Conservation (phyloP, 2,888 invertebrate species). For the Malachius bipustulatus region DNA sequence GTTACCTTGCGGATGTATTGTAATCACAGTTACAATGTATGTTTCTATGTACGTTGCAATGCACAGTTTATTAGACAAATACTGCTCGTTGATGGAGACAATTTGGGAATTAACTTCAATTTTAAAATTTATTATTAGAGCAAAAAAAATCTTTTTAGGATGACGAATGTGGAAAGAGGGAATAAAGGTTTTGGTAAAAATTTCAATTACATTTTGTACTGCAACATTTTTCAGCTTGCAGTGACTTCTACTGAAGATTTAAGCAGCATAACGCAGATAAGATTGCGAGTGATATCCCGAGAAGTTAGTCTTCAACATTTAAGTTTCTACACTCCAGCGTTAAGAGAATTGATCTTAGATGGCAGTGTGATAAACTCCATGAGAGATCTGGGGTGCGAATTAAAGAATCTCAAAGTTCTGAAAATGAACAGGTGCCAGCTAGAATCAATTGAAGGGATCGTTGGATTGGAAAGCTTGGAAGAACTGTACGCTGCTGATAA, state of each 20-base stretch:
- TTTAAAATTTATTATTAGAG: too few relatives aligned
- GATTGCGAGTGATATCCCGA: slow-evolving; percentile 52
- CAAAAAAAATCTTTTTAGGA: too few relatives aligned
- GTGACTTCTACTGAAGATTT: slow-evolving; percentile 32
- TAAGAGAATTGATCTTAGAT: slow-evolving; percentile 49
- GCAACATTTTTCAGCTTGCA: neutral
- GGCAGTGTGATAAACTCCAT: slow-evolving; percentile 56
- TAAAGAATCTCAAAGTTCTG: slow-evolving; percentile 46
- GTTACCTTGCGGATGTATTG: too few relatives aligned
- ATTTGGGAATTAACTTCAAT: too few relatives aligned
- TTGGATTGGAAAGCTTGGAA: slow-evolving; percentile 48
- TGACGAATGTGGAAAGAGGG: too few relatives aligned
- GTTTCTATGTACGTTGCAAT: too few relatives aligned
- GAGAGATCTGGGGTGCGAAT: slow-evolving; percentile 54
- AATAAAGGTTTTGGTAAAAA: neutral
- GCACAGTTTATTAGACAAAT: too few relatives aligned
- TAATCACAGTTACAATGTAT: too few relatives aligned
- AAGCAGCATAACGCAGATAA: slow-evolving; percentile 44
- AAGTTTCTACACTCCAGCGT: slow-evolving; percentile 47
- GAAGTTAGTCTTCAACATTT: slow-evolving; percentile 52
- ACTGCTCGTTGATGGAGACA: too few relatives aligned
- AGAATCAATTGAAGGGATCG: slow-evolving; percentile 53
- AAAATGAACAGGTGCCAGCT: slow-evolving; percentile 54
- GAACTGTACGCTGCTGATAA: slow-evolving; percentile 54
- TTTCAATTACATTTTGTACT: too few relatives aligned